Conservation (phyloP, 1,140 invertebrate genomes). For the Acarapis woodi region DNA sequence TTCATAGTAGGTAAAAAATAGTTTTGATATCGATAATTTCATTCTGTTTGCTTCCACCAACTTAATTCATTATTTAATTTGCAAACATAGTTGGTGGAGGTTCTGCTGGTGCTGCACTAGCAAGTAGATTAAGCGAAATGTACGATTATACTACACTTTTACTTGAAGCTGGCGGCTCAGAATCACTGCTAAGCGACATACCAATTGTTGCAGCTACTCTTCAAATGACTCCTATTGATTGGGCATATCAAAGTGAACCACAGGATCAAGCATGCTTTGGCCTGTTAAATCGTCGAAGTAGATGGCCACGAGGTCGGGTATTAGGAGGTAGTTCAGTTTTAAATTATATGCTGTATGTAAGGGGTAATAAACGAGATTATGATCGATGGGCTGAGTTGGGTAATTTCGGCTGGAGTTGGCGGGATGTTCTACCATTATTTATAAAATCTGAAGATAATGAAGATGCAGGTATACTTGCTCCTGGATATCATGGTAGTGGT, state of each 20-base stretch:
- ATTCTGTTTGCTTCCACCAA: too few species aligned
- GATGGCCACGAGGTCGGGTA: constrained; percentile 31
- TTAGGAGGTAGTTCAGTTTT: constrained; percentile 53
- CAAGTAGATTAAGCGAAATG: constrained; percentile 27
- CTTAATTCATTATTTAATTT: too few species aligned
- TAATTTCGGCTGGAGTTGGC: constrained; percentile 68
- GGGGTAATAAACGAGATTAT: constrained; percentile 76
- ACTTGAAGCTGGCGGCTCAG: constrained; percentile 39
- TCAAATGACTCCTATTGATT: constrained; percentile 49
- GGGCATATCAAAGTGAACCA: constrained; percentile 50
- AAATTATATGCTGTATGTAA: constrained; percentile 88
- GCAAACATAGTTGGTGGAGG: constrained; percentile 80
- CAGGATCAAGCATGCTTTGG: constrained; percentile 50
- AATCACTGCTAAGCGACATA: constrained; percentile 60
- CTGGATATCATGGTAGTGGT: constrained; percentile 38
- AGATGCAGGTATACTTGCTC: constrained; percentile 34
- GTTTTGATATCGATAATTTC: too few species aligned
- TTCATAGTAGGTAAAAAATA: too few species aligned
- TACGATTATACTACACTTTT: constrained; percentile 26
- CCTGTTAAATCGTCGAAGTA: constrained; percentile 4
- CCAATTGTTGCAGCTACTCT: constrained; percentile 54
- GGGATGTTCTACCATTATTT: constrained; percentile 60
- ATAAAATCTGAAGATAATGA: constrained; percentile 49
- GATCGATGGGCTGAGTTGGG: constrained; percentile 63
- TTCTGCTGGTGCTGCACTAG: constrained; percentile 44